phyloP scores from a whole-genome alignment of 2,797 vertebrate species.

The Melanotaenia boesemani region DNA sequence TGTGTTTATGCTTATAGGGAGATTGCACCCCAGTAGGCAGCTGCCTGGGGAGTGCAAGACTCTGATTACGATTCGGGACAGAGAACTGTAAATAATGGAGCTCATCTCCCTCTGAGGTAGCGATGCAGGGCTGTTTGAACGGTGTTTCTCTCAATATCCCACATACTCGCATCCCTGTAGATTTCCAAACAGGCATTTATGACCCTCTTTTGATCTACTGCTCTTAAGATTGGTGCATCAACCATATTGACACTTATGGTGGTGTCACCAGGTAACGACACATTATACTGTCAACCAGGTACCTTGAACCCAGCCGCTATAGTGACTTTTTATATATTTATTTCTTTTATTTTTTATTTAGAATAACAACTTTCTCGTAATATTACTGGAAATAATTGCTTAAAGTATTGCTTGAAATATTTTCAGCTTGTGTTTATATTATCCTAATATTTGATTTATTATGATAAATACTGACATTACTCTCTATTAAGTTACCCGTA shows the following conservation, averaged over 20 bases:
- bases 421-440: conserved; percentile 53
- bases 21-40: conserved; percentile 78
- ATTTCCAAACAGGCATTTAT: conserved; percentile 74
- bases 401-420: background rate
- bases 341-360: background rate
- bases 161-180: conserved; percentile 51
- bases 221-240: conserved; percentile 62
- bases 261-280: conserved; percentile 18
- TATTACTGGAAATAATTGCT: conserved; percentile 9
- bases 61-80: conserved; percentile 81
- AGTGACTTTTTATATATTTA: conserved; percentile 3
- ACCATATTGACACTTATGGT: conserved; percentile 44
- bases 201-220: conserved; percentile 64
- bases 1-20: conserved; percentile 76
- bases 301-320: conserved; percentile 8
- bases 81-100: conserved; percentile 79
- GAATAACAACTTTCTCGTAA: background rate
- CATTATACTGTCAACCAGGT: conserved; percentile 20
- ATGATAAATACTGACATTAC: conserved; percentile 48
- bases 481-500: conserved; percentile 48
- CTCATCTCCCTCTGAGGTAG: conserved; percentile 66
- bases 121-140: conserved; percentile 58
- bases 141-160: conserved; percentile 55
- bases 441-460: conserved; percentile 61
- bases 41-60: conserved; percentile 72